Percentiles rank a stretch among this genome's conserved stretches.
These are phyloP conservation scores for Scaptomyza pallida DNA, from an alignment of 1,140 invertebrate species.

Conservation along the genomic window DNA sequence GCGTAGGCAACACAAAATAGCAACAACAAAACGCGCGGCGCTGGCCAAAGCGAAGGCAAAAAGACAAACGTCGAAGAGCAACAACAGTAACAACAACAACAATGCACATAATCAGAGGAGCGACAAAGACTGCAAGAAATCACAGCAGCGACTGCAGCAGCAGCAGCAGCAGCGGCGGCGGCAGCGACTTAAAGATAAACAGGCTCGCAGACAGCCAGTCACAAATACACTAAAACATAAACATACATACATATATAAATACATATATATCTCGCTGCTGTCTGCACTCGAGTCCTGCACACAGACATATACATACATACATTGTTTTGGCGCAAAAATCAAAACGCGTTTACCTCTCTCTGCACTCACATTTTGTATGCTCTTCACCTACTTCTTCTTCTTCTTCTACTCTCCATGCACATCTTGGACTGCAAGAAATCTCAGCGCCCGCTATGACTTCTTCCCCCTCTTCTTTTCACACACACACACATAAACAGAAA, in stretches of 20 bases:
- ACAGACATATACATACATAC: slow-evolving; percentile 35
- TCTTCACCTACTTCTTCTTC: slow-evolving; percentile 72
- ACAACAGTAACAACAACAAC: slow-evolving; percentile 34
- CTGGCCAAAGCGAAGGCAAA: slow-evolving; percentile 59
- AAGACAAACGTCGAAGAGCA: slow-evolving; percentile 58
- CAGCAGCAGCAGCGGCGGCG: no score
- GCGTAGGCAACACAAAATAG: slow-evolving; percentile 48
- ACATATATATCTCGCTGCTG: slow-evolving; percentile 7
- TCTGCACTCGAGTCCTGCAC: slow-evolving; percentile 59
- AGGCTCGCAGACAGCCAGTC: slow-evolving; percentile 46
- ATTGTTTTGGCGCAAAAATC: slow-evolving; percentile 75
- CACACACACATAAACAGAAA: slow-evolving; percentile 12
- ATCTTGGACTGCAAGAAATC: slow-evolving; percentile 61
- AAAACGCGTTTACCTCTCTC: slow-evolving; percentile 58
- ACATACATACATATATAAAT: slow-evolving; percentile 1
- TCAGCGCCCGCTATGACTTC: slow-evolving; percentile 44
- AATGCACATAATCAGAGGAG: slow-evolving; percentile 43
- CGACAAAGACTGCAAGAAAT: slow-evolving; percentile 69
- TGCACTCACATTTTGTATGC: slow-evolving; percentile 57
- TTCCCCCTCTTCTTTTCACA: slow-evolving; percentile 36
- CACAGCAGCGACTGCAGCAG: slow-evolving; percentile 53
- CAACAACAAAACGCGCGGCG: slow-evolving; percentile 49
- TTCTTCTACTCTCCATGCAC: slow-evolving; percentile 27
- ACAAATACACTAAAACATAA: slow-evolving; percentile 20
- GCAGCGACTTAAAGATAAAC: slow-evolving; percentile 41